Evolutionary conservation across 2,113 vertebrate genomes (phyloP).

Genomic region (Sceloporus undulatus): DNA sequence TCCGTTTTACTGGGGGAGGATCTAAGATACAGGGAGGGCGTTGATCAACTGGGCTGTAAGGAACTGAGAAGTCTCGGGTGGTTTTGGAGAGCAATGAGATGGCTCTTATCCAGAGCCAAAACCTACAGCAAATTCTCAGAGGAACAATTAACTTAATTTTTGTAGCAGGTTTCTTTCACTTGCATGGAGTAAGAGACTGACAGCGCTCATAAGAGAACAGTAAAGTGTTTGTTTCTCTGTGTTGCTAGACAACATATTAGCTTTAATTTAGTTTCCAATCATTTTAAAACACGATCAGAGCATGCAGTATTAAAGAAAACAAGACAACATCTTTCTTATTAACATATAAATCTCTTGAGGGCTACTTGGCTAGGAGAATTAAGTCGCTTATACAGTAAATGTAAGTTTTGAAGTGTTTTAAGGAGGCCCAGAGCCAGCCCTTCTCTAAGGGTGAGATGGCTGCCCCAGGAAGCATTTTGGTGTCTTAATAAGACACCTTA

Average conservation of each 20-base stretch:
- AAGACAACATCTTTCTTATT: constrained; percentile 66
- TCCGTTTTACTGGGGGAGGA: constrained; percentile 1
- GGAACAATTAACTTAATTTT: constrained; percentile 63
- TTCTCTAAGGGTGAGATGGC: neutral
- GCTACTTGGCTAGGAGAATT: constrained; percentile 57
- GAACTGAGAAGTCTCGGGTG: constrained; percentile 39
- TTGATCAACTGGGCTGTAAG: constrained; percentile 33
- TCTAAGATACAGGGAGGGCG: constrained; percentile 18
- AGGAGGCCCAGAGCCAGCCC: neutral
- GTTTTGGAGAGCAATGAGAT: constrained; percentile 47
- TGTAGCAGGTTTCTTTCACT: constrained; percentile 66
- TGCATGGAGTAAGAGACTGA: constrained; percentile 53
- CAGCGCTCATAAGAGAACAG: constrained; percentile 53
- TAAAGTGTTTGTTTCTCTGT: constrained; percentile 66
- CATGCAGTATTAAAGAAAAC: constrained; percentile 70
- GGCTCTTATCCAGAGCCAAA: constrained; percentile 39
- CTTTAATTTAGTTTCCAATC: constrained; percentile 69
- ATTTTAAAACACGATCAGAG: constrained; percentile 63
- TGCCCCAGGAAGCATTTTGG: neutral
- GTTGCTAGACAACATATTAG: constrained; percentile 70
- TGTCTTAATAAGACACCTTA: neutral
- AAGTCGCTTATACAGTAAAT: constrained; percentile 54
- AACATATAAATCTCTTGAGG: constrained; percentile 70
- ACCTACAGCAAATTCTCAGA: constrained; percentile 60
- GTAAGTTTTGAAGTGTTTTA: constrained; percentile 68